Base-by-base conservation (phyloP, 2,113 vertebrate genomes). In the Furnarius figulus region DNA sequence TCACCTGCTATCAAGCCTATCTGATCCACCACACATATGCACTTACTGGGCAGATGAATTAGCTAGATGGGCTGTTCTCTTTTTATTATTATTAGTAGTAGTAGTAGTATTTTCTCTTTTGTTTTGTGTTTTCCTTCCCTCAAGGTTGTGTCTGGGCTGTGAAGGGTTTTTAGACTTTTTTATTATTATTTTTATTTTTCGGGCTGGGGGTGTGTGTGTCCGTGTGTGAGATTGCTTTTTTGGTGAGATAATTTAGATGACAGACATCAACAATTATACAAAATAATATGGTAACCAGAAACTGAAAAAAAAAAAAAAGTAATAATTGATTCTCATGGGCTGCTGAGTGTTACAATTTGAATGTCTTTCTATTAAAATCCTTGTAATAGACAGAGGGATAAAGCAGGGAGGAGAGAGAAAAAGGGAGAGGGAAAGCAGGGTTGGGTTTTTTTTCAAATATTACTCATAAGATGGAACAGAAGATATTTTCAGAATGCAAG, bases 201-300 rank as follows among this genome's bases (percentile, higher is more conserved):
- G 0, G n/a, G 15, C 13, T 7, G 16, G 35, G 35, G 10, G 19
- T 62, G 31, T 17, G 17, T 8, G 20, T 46, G 5, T 35, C 35
- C 39, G 24, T 19, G 5, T 12, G n/a, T 18, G 49, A 30, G 8
- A 76, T 87, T 10, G 0, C 56, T 70, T 92, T 81, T 76, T 42
- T 53, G n/a, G 59, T 80, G 66, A 95, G 65, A 94, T 94, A 97
- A 96, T 97, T 96, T 96, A 95, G 91, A 66, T 22, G 8, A 65
- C 95, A 87, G 90, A 91, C 85, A 97, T 96, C 87, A 95, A 95
- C 91, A 97, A 97, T 97, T 91, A 96, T 81, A 96, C 82, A 93
- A 97, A 97, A 97, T 97, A 96, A 96, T 79, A 95, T 35, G 58
- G 92, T 96, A 96, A 97, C 94, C 77, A 75, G 73, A 44, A 82